Evolutionary conservation across 2,888 invertebrate species (phyloP), one percentile per base, ranked within the genome.

Genomic region (Branchellion lobata): DNA sequence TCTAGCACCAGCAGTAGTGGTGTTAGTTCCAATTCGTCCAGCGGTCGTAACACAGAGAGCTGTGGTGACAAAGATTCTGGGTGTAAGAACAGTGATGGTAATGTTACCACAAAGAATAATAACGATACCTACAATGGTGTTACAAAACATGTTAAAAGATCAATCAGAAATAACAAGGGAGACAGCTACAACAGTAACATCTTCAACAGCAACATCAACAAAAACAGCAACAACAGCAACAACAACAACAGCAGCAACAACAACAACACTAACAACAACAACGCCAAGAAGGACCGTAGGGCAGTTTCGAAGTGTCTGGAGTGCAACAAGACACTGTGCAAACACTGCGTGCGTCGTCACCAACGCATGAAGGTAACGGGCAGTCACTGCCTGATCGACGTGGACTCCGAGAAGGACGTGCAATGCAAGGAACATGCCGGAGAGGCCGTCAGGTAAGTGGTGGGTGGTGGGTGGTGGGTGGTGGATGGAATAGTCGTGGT

Each of bases 401-500:
- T 86, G n/a, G 85, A 86, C 61, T 86, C 85, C 0, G 85, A 87
- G 82, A 87, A 86, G 81, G 85, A 86, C 72, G 85, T 86, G 21
- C 85, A 85, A 75, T 87, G 87, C 79, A 86, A 86, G 80, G 84
- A 80, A 3, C 87, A 87, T 69, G 84, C 84, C 0, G 86, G 86
- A 40, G 87, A 87, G 81, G 84, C 84, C 18, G 86, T 11, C 27
- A 65, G 8, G 5, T 14, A 40, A 40, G 40, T 40, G 14, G 40
- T 40, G 14, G 5, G 5, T 14, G 40, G 8, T 40, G 5, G 5
- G 40, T 14, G 40, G 5, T 14, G 40, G 5, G 3, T 65, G 3
- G 3, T 11, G 3, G 65, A 11, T 65, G 3, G 8, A 65, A n/a
- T n/a, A 65, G 65, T 65, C 8, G n/a, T n/a, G 29, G 5, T n/a